A percentile compares a stretch with the other conserved stretches of the same genome.
These are phyloP conservation scores for Oenanthe oenanthe DNA, from an alignment of 2,113 vertebrate species.

Conservation along the genomic window DNA sequence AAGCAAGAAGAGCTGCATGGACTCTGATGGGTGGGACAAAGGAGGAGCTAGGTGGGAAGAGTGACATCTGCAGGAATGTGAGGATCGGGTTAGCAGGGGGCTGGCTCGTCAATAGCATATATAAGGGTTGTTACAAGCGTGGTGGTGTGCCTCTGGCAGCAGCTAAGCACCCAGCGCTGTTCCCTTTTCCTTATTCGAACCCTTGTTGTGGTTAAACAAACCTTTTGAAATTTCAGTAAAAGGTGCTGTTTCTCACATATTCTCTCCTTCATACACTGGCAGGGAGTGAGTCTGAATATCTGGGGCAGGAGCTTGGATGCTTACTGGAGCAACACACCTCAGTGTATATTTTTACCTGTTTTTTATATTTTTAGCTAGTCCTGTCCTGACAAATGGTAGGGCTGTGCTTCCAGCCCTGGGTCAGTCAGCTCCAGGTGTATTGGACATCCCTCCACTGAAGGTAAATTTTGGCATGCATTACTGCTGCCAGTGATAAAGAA, in stretches of 20 bases:
- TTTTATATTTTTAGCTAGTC: background rate
- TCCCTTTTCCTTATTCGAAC: background rate
- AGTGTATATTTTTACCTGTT: background rate
- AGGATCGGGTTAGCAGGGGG: too few relatives aligned
- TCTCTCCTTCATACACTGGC: background rate
- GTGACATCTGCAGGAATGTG: too few relatives aligned
- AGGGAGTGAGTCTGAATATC: background rate
- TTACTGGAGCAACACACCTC: background rate
- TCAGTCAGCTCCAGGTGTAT: fast-evolving
- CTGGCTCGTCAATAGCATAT: background rate
- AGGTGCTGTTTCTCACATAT: fast-evolving
- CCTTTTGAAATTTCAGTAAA: background rate
- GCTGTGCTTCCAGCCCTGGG: background rate
- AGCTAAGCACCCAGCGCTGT: too few relatives aligned
- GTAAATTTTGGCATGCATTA: background rate
- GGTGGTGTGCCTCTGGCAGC: background rate
- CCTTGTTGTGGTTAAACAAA: background rate
- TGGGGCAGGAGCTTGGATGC: background rate
- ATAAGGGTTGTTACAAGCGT: background rate
- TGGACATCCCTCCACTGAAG: background rate
- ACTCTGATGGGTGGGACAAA: background rate
- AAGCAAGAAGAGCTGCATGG: background rate
- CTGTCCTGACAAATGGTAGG: background rate
- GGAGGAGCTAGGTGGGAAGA: background rate
- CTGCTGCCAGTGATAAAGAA: background rate